phyloP scores from a whole-genome alignment of 37 sponge, comb jelly and placozoan species.

The Spongilla lacustris region DNA sequence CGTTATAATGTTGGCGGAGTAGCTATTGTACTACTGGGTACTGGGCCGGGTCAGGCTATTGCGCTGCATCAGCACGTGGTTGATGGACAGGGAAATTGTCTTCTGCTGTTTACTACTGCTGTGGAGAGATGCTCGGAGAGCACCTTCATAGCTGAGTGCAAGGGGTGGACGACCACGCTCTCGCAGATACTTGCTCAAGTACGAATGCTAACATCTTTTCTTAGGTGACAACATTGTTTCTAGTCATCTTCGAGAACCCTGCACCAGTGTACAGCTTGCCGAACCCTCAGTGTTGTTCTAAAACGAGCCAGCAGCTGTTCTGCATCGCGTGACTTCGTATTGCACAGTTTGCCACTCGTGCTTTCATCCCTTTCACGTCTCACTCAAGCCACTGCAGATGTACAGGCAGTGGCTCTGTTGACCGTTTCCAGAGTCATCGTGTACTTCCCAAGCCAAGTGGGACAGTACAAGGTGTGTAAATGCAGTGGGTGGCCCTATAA shows the following conservation, averaged over 20 bases:
- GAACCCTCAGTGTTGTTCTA: background rate
- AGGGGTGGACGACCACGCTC: background rate
- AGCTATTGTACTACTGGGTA: background rate
- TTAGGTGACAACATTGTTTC: background rate
- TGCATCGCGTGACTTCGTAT: constrained; percentile 20
- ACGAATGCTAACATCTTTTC: background rate
- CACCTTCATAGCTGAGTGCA: background rate
- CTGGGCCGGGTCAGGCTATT: background rate
- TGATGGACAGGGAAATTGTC: background rate
- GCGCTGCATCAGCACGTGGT: background rate
- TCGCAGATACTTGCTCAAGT: background rate
- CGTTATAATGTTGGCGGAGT: background rate
- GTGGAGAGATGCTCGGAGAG: background rate
- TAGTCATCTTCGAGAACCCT: background rate
- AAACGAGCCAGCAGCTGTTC: background rate
- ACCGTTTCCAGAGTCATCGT: background rate
- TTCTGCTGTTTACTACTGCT: background rate
- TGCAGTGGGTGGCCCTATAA: background rate
- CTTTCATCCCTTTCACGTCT: constrained; percentile 24
- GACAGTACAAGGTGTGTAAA: background rate
- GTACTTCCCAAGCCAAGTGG: constrained; percentile 2
- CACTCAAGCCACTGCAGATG: background rate
- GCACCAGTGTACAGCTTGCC: background rate
- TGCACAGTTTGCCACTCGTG: constrained; percentile 5
- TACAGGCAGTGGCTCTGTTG: constrained; percentile 8